Base-by-base conservation (phyloP, 2,113 vertebrate genomes). In the Lagenorhynchus albirostris region DNA sequence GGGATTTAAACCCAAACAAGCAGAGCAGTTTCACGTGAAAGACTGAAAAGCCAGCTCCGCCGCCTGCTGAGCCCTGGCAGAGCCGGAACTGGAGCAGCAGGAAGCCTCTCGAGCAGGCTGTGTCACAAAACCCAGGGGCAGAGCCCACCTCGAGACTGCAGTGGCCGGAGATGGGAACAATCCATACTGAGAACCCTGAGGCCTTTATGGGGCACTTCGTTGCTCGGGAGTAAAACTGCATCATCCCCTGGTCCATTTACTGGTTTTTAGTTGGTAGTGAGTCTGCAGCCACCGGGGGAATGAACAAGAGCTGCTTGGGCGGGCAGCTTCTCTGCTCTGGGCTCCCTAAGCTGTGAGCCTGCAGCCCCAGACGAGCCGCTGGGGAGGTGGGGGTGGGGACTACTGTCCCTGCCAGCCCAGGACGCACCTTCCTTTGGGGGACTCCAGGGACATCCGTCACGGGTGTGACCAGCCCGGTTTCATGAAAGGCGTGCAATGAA, bases 191-290 rank as follows among this genome's bases (percentile, higher is more conserved):
- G 96, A 88, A 71, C 84, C 96, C 96, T 20, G 38, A 58, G 95
- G 96, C 87, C 92, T 95, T 97, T 67, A 87, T 26, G 26, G 83
- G 92, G 92, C 80, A 58, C 84, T 90, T 94, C 0, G 20, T 95
- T 91, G 97, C 80, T 88, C 76, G 92, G 94, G 95, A 96, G 92
- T 89, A 95, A 96, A 96, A 96, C 31, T 73, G 92, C 96, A 92
- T 95, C 97, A 97, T 96, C 96, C 96, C 85, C 82, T 96, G 97
- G 94, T 98, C 94, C 96, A 96, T 92, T 97, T 97, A 81, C 96
- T 91, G 87, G 76, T 82, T 95, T 97, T 92, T 90, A 74, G 65
- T 84, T 10, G 0, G 92, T 96, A 94, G 91, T 85, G 84, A 96
- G 96, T 96, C 84, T 97, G 80, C 92, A 97, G 92, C 80, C 94